These are phyloP conservation scores for Neocrepidodera transversa DNA, from an alignment of 2,888 invertebrate species.

Conservation along the genomic window DNA sequence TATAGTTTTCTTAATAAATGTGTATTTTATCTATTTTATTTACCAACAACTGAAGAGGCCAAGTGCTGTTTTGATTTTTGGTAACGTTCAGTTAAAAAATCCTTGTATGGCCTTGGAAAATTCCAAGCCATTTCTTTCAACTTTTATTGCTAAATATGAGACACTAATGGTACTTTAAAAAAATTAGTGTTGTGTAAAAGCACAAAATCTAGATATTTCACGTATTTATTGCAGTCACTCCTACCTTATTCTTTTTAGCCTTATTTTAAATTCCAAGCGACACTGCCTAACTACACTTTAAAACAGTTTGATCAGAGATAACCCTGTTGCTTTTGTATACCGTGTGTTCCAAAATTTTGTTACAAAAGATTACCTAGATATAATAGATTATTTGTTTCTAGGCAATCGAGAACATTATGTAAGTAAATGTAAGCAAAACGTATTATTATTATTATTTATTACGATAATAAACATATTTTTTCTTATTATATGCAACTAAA, in stretches of 20 bases:
- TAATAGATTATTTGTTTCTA: too few relatives aligned
- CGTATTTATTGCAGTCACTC: slow-evolving; percentile 22
- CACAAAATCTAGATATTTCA: slow-evolving; percentile 29
- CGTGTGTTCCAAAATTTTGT: too few relatives aligned
- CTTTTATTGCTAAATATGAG: slow-evolving; percentile 22
- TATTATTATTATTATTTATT: slow-evolving; percentile 25
- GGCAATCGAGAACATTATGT: not conserved
- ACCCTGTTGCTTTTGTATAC: slow-evolving; percentile 1
- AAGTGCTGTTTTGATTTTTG: too few relatives aligned
- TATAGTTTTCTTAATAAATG: too few relatives aligned
- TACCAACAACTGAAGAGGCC: too few relatives aligned
- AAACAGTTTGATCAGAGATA: slow-evolving; percentile 16
- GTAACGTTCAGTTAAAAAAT: not conserved
- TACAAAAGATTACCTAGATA: too few relatives aligned
- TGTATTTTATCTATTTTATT: too few relatives aligned
- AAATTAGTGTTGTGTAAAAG: slow-evolving; percentile 22
- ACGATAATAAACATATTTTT: slow-evolving; percentile 10
- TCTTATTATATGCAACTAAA: not conserved
- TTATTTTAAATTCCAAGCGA: slow-evolving; percentile 23
- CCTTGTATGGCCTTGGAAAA: not conserved
- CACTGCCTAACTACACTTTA: slow-evolving; percentile 17
- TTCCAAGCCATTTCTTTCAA: not conserved
- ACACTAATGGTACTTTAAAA: slow-evolving; percentile 23
- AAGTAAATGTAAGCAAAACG: not conserved
- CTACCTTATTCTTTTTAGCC: slow-evolving; percentile 21